Evolutionary conservation across 2,797 vertebrate genomes (phyloP).

Genomic region (Choloepus didactylus): DNA sequence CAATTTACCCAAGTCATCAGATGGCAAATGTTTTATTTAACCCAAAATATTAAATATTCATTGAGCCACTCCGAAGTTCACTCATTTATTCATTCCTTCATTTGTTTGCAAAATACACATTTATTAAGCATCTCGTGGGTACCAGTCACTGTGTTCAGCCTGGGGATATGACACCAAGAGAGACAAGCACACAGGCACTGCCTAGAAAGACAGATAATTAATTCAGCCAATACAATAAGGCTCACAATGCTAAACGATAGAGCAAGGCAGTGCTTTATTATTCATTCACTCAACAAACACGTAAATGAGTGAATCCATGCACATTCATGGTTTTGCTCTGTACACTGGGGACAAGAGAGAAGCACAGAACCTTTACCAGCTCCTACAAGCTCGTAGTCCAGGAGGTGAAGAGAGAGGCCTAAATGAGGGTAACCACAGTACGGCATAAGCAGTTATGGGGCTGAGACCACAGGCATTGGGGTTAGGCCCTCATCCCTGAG

Average conservation of each 20-base stretch:
- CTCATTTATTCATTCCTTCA: slow-evolving; percentile 32
- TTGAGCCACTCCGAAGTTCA: background rate
- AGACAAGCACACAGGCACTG: background rate
- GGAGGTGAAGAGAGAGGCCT: background rate
- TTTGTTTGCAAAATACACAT: slow-evolving; percentile 64
- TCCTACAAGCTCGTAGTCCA: background rate
- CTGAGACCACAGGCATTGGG: fast-evolving
- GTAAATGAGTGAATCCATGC: background rate
- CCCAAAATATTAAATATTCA: slow-evolving; percentile 75
- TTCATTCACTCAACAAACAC: background rate
- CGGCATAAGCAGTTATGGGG: background rate
- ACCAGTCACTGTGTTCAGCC: background rate
- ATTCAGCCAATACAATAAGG: background rate
- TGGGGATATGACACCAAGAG: background rate
- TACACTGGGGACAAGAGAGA: background rate
- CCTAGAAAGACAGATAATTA: background rate
- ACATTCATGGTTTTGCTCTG: background rate
- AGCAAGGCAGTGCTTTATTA: background rate
- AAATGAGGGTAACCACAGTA: background rate
- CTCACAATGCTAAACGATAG: background rate
- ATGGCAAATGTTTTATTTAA: slow-evolving; percentile 83
- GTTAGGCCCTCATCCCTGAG: fast-evolving
- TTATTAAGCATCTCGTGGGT: slow-evolving; percentile 28
- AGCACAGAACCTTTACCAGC: background rate
- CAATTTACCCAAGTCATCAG: slow-evolving; percentile 76